phyloP scores from a whole-genome alignment of 2,888 invertebrate genomes.

The Bombylius major region DNA sequence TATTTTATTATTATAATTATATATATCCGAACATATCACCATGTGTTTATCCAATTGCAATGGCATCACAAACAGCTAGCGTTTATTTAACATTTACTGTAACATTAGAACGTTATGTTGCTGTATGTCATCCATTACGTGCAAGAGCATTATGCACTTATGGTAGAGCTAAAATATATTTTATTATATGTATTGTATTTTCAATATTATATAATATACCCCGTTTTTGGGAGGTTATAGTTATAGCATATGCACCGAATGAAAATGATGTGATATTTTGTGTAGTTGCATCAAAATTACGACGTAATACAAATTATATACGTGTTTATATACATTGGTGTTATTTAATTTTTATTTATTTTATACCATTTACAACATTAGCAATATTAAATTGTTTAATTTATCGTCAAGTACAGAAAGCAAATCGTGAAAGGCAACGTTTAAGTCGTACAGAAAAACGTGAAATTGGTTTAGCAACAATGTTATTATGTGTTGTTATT shows the following conservation, averaged over 20 bases:
- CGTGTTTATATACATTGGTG: constrained; percentile 87
- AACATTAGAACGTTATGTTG: constrained; percentile 87
- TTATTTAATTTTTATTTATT: constrained; percentile 87
- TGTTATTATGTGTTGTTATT: constrained; percentile 87
- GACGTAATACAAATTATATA: constrained; percentile 61
- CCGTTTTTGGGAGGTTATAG: constrained; percentile 57
- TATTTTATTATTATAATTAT: constrained; percentile 66
- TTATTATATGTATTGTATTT: constrained; percentile 65
- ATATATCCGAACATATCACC: constrained; percentile 71
- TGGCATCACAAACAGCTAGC: constrained; percentile 84
- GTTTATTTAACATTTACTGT: constrained; percentile 85
- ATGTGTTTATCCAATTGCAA: constrained; percentile 68
- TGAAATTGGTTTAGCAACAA: constrained; percentile 87
- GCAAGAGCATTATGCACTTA: constrained; percentile 87
- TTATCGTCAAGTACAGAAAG: constrained; percentile 76
- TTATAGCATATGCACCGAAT: constrained; percentile 32
- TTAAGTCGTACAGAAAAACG: constrained; percentile 80
- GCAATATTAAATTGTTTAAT: constrained; percentile 85
- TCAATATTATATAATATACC: constrained; percentile 79
- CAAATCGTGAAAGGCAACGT: constrained; percentile 79
- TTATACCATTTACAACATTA: constrained; percentile 79
- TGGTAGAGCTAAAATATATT: constrained; percentile 71
- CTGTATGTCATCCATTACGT: constrained; percentile 79
- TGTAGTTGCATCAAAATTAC: constrained; percentile 52
- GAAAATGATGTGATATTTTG: constrained; percentile 54